Evolutionary conservation across 1,140 invertebrate species (phyloP).

Genomic region (Drosophila virilis): DNA sequence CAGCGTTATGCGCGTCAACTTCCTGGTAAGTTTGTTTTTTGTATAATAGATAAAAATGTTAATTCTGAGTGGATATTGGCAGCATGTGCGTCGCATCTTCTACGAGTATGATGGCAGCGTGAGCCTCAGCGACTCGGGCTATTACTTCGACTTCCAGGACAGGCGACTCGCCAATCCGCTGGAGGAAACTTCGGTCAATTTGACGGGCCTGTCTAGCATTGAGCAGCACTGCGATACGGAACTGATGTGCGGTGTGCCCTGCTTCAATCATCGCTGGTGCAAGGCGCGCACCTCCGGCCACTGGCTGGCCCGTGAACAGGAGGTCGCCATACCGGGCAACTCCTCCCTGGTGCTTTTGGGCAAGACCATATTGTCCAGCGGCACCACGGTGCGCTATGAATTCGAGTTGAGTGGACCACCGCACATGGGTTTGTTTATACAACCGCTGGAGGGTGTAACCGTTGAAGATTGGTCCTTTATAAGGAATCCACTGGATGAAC

Average conservation of each 20-base stretch:
- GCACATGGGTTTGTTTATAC: conserved; percentile 89
- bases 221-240: conserved; percentile 87
- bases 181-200: conserved; percentile 68
- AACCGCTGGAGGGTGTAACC: conserved; percentile 86
- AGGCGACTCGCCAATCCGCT: conserved; percentile 88
- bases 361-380: conserved; percentile 26
- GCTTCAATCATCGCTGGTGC: conserved; percentile 86
- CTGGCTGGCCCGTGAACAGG: conserved; percentile 60
- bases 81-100: conserved; percentile 88
- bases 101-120: conserved; percentile 86
- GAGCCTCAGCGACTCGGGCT: conserved; percentile 86
- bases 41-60: background rate
- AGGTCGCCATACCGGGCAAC: conserved; percentile 48
- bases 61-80: background rate
- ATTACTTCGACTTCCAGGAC: conserved; percentile 90
- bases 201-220: conserved; percentile 86
- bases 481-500: conserved; percentile 84
- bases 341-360: conserved; percentile 10
- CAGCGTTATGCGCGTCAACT: conserved; percentile 88
- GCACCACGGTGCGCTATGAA: conserved; percentile 48
- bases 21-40: conserved; percentile 85
- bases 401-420: conserved; percentile 86
- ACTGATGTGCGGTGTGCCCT: conserved; percentile 90
- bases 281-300: conserved; percentile 48
- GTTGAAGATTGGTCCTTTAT: conserved; percentile 88